Evolutionary conservation across 2,113 vertebrate genomes (phyloP).

Genomic region (Lophochroa leadbeateri): DNA sequence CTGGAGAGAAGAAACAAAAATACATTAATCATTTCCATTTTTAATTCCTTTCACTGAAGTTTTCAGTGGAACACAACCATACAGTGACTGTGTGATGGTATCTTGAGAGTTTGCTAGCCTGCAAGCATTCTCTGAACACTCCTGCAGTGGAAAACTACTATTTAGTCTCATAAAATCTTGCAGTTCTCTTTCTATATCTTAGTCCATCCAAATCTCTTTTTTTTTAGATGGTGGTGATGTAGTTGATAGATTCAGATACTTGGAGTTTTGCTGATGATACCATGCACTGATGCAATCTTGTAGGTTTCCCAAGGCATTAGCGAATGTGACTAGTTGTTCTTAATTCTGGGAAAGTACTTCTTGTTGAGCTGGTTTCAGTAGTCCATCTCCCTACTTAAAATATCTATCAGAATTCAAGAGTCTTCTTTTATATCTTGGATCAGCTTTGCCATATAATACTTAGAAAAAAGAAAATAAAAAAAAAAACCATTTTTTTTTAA

Average conservation of each 20-base stretch:
- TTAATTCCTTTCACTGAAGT: background rate
- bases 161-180: background rate
- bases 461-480: background rate
- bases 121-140: background rate
- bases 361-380: background rate
- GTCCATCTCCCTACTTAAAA: background rate
- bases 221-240: background rate
- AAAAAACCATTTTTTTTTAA: background rate
- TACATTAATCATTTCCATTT: background rate
- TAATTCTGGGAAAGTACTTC: background rate
- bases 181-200: background rate
- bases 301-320: accelerated
- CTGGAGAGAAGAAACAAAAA: background rate
- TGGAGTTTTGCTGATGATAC: background rate
- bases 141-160: background rate
- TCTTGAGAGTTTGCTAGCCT: background rate
- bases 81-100: background rate
- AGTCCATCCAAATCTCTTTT: background rate
- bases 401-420: background rate
- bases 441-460: background rate
- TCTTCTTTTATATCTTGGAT: background rate
- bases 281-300: background rate
- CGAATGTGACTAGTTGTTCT: background rate
- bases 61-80: background rate
- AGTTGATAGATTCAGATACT: background rate